Percentiles rank a stretch among this genome's conserved stretches.
Conservation (phyloP, 2,113 vertebrate species). For the Saccopteryx bilineata region DNA sequence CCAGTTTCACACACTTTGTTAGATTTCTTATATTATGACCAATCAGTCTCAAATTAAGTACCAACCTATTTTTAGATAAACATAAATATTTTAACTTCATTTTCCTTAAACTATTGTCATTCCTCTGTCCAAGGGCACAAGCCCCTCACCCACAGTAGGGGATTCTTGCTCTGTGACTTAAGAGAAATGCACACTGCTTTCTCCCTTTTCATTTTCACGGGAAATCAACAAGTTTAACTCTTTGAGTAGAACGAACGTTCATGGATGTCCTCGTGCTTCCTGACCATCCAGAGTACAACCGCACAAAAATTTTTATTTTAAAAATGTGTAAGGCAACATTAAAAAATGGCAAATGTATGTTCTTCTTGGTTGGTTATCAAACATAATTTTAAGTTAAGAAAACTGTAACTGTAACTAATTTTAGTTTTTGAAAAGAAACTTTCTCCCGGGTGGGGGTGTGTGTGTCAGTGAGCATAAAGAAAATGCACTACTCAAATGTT, state of each 20-base stretch:
- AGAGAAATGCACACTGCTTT: neutral
- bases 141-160: accelerated
- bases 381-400: too few relatives aligned
- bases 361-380: too few relatives aligned
- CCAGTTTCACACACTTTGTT: neutral
- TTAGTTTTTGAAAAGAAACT: too few relatives aligned
- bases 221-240: neutral
- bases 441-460: too few relatives aligned
- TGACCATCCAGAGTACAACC: too few relatives aligned
- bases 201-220: neutral
- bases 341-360: too few relatives aligned
- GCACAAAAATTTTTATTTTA: too few relatives aligned
- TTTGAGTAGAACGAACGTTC: too few relatives aligned
- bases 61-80: neutral
- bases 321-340: too few relatives aligned
- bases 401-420: too few relatives aligned
- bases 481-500: neutral
- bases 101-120: neutral
- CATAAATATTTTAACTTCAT: neutral
- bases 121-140: neutral
- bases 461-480: too few relatives aligned
- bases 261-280: too few relatives aligned
- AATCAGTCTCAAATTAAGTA: neutral
- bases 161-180: neutral
- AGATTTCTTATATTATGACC: neutral